Conservation (phyloP, 2,797 vertebrate genomes). For the Pseudocheirus occidentalis region DNA sequence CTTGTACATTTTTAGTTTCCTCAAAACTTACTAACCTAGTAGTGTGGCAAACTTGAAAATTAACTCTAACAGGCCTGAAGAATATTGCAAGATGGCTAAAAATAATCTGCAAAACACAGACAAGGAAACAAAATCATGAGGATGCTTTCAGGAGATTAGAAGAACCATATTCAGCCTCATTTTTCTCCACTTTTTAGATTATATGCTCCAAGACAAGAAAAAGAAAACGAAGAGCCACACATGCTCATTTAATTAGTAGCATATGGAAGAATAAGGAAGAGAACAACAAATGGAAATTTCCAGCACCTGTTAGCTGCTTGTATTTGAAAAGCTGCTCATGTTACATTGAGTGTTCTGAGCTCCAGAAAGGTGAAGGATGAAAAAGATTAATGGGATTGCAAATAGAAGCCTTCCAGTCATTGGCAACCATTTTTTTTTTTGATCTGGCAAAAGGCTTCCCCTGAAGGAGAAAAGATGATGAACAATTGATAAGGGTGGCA, state of each 20-base stretch:
- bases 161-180: background rate
- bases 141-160: conserved; percentile 10
- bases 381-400: background rate
- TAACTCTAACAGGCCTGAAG: conserved; percentile 56
- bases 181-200: background rate
- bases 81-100: conserved; percentile 64
- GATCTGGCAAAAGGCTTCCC: background rate
- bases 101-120: conserved; percentile 50
- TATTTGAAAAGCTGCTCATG: background rate
- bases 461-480: background rate
- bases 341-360: background rate
- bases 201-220: background rate
- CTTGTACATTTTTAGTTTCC: background rate
- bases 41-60: conserved; percentile 60
- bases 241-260: background rate
- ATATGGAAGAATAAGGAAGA: background rate
- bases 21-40: conserved; percentile 8
- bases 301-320: background rate
- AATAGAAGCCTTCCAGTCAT: conserved; percentile 8
- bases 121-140: conserved; percentile 25
- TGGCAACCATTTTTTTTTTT: background rate
- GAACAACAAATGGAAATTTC: background rate
- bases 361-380: background rate
- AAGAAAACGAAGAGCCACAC: background rate
- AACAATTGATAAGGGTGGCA: background rate